phyloP scores from a whole-genome alignment of 1,140 invertebrate species.

The Eupristina koningsbergeri region DNA sequence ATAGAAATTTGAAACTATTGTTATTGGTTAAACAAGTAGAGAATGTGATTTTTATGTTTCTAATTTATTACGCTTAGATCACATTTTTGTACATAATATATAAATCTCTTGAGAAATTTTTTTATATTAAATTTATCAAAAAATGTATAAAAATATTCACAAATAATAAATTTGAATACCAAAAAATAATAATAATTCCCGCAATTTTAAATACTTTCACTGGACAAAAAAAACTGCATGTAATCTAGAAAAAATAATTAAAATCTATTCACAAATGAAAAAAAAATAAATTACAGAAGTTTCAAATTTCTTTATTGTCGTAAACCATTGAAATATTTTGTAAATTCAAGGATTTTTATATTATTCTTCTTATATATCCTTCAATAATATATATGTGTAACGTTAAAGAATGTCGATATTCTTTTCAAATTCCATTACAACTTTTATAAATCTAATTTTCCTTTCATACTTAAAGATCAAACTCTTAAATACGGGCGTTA shows the following conservation, averaged over 20 bases:
- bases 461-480: background rate
- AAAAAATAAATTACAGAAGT: background rate
- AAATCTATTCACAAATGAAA: too few species aligned
- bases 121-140: background rate
- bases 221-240: too few species aligned
- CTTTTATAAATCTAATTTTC: background rate
- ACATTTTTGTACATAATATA: background rate
- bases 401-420: too few species aligned
- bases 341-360: too few species aligned
- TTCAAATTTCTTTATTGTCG: background rate
- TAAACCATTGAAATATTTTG: too few species aligned
- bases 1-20: background rate
- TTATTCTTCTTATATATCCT: background rate
- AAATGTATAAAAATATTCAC: background rate
- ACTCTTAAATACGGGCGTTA: background rate
- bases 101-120: background rate
- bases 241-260: too few species aligned
- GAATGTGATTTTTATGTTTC: background rate
- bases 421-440: background rate
- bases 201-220: background rate
- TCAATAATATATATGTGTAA: background rate
- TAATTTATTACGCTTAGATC: background rate
- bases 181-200: background rate
- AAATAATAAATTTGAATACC: background rate
- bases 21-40: background rate